Conservation (phyloP, 1,140 invertebrate species). For the Hylaeus volcanicus region DNA sequence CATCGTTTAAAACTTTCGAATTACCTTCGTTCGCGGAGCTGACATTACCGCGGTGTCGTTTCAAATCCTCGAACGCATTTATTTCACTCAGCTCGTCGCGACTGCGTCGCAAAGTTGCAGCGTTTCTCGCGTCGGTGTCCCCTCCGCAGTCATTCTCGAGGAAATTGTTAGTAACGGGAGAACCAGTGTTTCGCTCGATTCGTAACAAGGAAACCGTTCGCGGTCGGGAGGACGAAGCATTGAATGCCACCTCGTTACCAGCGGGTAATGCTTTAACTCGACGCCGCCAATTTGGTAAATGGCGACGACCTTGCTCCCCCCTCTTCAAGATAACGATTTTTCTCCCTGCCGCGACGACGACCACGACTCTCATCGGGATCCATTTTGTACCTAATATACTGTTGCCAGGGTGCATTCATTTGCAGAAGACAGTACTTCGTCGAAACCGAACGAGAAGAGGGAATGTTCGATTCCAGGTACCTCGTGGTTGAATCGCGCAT, state of each 20-base stretch:
- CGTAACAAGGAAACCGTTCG: not conserved
- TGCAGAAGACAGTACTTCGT: too few species aligned
- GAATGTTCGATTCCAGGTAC: too few species aligned
- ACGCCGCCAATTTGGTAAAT: slow-evolving; percentile 44
- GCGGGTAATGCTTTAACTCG: slow-evolving; percentile 30
- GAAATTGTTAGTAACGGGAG: slow-evolving; percentile 7
- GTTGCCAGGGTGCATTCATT: too few species aligned
- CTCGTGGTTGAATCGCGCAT: too few species aligned
- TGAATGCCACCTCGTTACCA: slow-evolving; percentile 12
- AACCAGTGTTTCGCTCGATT: not conserved
- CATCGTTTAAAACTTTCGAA: slow-evolving; percentile 47
- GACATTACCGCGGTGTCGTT: slow-evolving; percentile 36
- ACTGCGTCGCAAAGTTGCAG: not conserved
- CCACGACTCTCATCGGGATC: slow-evolving; percentile 3
- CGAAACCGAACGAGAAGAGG: not conserved
- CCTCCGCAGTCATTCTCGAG: not conserved
- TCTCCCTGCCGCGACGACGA: slow-evolving; percentile 2
- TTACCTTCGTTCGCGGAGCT: slow-evolving; percentile 17
- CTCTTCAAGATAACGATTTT: slow-evolving; percentile 15
- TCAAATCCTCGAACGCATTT: slow-evolving; percentile 20
- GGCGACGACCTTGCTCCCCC: slow-evolving; percentile 7
- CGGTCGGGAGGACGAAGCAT: not conserved
- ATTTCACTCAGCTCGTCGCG: not conserved
- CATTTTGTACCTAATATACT: slow-evolving; percentile 51
- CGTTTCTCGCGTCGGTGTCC: not conserved